Evolutionary conservation across 2,888 invertebrate species (phyloP), one percentile per base, ranked within the genome.

Genomic region (Nephrocerus scutellatus): DNA sequence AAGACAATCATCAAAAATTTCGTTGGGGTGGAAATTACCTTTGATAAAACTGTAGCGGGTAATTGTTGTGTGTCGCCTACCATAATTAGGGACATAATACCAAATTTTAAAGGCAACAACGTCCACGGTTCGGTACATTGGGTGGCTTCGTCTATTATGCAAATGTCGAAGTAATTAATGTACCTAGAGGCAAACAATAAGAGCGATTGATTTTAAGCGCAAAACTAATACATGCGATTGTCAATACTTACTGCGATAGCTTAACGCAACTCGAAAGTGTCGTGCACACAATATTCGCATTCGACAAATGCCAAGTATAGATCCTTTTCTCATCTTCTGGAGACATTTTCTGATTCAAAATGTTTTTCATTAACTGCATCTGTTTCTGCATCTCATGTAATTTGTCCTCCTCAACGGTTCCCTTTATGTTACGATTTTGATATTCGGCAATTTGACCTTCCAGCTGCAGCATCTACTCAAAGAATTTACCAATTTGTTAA

Each of bases 41-140:
- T 74, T 13, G 86, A 86, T 47, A 82, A 66, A 33, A 88, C 80
- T 16, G 83, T 86, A 0, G 88, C 85, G 2, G 86, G 85, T 36
- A 90, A 71, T 61, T 92, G 91, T 56, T 83, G 77, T 3, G 86
- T 84, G 70, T 93, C 92, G 0, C 92, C 92, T 20, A 92, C 84
- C 46, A 93, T 71, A 24, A 91, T 76, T 31, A 92, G 68, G 35
- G 79, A 82, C 30, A 75, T 77, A 5, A 87, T 76, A 35, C 81
- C 81, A 46, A 87, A 76, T 57, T 79, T 75, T 29, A 91, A 71
- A 0, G 91, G 91, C 47, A 88, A 77, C 46, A 91, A 68, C 3
- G 81, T 77, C 66, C 88, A 89, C 2, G 85, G 79, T 64, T 93
- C 93, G 23, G 77, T 80, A 48, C 85, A 84, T 59, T 90, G 89